Conservation (phyloP, 1,140 invertebrate genomes). For the Ceratitis capitata region DNA sequence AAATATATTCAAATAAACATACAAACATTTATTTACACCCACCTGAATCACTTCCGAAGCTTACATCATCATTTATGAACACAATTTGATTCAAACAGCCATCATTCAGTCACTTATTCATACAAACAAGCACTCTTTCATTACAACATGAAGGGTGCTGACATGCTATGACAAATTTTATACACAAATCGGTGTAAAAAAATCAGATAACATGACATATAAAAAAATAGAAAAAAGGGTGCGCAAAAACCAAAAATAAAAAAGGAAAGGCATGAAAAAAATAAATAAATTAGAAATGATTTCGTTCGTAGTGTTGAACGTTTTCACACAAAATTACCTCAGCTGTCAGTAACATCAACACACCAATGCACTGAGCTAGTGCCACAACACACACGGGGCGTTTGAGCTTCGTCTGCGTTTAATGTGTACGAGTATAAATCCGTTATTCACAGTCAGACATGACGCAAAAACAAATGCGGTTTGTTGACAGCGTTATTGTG, state of each 20-base stretch:
- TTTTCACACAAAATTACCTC: neutral
- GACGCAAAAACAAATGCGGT: neutral
- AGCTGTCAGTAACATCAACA: neutral
- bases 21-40: no score
- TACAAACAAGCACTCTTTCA: neutral
- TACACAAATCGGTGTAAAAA: neutral
- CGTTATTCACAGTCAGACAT: neutral
- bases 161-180: neutral
- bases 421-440: neutral
- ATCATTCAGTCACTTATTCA: neutral
- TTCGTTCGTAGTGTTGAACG: neutral
- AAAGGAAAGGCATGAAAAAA: neutral
- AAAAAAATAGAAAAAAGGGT: neutral
- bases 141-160: neutral
- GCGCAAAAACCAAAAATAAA: neutral
- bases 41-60: neutral
- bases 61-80: neutral
- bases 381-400: neutral
- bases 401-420: neutral
- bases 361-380: neutral
- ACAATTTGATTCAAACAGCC: neutral
- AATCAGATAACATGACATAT: no score
- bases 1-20: no score
- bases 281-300: neutral
- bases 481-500: constrained; percentile 12